A percentile compares a stretch with the other conserved stretches of the same genome.
phyloP scores from a whole-genome alignment of 2,113 vertebrate species.

The Merops nubicus region DNA sequence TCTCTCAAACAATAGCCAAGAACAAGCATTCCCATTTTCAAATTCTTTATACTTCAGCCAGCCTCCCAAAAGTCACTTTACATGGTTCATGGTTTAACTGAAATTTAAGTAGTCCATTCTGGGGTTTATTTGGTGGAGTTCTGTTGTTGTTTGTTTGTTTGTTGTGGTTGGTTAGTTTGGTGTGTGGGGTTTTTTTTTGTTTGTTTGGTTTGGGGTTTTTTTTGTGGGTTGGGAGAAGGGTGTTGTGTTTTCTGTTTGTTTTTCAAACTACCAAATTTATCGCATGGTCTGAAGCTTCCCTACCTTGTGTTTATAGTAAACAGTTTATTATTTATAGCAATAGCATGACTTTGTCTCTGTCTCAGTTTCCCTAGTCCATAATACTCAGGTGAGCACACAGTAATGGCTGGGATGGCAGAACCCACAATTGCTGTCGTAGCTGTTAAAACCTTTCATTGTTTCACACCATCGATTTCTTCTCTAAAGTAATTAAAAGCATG shows the following conservation, averaged over 20 bases:
- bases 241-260: not conserved
- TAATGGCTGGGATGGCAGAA: not conserved
- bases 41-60: not conserved
- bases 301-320: not conserved
- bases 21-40: not conserved
- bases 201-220: not conserved
- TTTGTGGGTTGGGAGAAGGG: too few relatives aligned
- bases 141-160: not conserved
- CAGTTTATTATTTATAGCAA: not conserved
- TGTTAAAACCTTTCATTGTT: not conserved
- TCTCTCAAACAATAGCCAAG: conserved; percentile 2
- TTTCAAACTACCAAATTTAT: not conserved
- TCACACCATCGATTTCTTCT: not conserved
- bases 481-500: not conserved
- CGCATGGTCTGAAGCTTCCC: not conserved
- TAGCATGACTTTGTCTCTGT: not conserved
- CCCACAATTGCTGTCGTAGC: not conserved
- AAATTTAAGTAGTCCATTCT: not conserved
- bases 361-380: not conserved
- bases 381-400: not conserved
- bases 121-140: too few relatives aligned
- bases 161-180: not conserved
- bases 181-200: not conserved
- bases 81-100: not conserved
- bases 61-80: conserved; percentile 21